Evolutionary conservation across 2,888 invertebrate genomes (phyloP), one percentile per base, ranked within the genome.

Genomic region (Ceratothoa steindachneri): DNA sequence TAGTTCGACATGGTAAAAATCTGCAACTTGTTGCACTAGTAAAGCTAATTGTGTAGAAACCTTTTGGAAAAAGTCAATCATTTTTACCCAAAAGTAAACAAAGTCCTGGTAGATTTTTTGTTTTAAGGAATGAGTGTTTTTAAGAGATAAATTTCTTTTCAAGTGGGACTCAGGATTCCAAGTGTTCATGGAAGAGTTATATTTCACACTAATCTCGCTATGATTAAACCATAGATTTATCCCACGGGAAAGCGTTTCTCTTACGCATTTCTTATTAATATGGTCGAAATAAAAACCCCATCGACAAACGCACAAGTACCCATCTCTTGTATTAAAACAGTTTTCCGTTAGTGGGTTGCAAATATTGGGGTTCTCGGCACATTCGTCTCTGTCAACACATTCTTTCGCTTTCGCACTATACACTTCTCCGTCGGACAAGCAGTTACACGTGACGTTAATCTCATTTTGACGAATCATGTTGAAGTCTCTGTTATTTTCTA

Each of bases 311-410:
- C 88, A 88, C 55, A 81, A 74, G 81, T 83, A 87, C 30, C 82
- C 82, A 29, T 88, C 88, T 0, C 86, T 86, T 67, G 87, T 81
- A 84, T 90, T 90, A 69, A 89, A 81, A 82, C 89, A 89, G 72
- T 84, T 85, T 82, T 89, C 85, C 0, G 85, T 84, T 24, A 81
- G 77, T 0, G 80, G 81, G 64, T 85, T 81, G 22, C 83, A 83
- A 81, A 88, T 87, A 67, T 73, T 41, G 22, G 81, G 82, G 7
- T 82, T 81, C 3, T 69, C 74, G 24, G 80, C 75, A 81, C 90
- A 90, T 83, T 89, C 89, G 82, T 90, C 87, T 41, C 87, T 82
- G 83, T 89, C 89, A 2, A 89, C 84, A 83, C 90, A 90, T 79
- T 88, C 85, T n/a, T 88, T 88, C 82, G 86, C 89, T 80, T 85